Evolutionary conservation across 2,797 vertebrate species (phyloP).

Genomic region (Pangasius mekongensis): DNA sequence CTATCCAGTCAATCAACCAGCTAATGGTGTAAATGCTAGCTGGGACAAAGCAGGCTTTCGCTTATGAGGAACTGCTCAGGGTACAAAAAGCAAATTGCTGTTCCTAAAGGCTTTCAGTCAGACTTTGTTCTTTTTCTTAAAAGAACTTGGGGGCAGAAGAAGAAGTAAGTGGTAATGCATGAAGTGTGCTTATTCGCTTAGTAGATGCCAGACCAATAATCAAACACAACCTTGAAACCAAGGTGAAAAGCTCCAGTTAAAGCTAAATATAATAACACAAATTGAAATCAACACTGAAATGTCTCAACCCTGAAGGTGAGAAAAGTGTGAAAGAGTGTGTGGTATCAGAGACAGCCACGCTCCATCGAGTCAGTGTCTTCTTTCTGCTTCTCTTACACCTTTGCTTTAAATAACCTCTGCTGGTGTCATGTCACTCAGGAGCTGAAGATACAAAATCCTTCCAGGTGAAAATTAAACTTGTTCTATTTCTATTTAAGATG

Average conservation of each 20-base stretch:
- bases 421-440: not conserved
- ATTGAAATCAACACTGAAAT: not conserved
- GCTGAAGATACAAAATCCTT: not conserved
- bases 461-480: not conserved
- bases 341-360: not conserved
- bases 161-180: not conserved
- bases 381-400: not conserved
- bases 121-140: not conserved
- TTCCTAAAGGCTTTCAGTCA: not conserved
- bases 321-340: not conserved
- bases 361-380: not conserved
- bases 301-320: not conserved
- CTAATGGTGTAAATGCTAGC: not conserved
- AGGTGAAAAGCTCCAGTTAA: not conserved
- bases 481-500: not conserved
- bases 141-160: not conserved
- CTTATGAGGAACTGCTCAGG: not conserved
- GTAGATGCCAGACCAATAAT: not conserved
- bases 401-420: not conserved
- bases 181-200: not conserved
- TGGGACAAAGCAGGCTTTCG: too few relatives aligned
- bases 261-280: not conserved
- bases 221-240: not conserved
- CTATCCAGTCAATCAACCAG: not conserved
- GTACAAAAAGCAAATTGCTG: too few relatives aligned